phyloP scores from a whole-genome alignment of 37 sponge, comb jelly and placozoan species.

The Diacarnus erythraeanus region DNA sequence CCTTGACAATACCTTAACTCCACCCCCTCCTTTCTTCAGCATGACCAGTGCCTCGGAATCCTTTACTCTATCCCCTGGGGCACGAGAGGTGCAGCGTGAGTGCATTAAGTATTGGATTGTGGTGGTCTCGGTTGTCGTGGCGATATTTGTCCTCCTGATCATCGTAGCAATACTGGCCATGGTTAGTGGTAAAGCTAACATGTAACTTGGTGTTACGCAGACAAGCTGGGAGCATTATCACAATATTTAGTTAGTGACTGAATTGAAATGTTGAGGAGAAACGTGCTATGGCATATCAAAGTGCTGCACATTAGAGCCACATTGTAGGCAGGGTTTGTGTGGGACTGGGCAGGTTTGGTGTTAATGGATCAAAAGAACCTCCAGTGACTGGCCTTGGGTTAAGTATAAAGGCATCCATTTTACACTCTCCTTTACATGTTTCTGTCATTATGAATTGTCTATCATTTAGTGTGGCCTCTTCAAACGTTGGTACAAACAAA shows the following conservation, averaged over 20 bases:
- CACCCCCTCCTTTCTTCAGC: neutral
- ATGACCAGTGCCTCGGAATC: neutral
- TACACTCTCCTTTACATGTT: too few relatives aligned
- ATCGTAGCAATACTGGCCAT: constrained; percentile 8
- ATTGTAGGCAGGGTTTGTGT: too few relatives aligned
- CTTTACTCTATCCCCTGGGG: constrained; percentile 16
- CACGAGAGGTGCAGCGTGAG: constrained; percentile 12
- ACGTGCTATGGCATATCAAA: too few relatives aligned
- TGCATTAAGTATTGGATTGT: constrained; percentile 47
- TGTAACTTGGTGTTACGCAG: too few relatives aligned
- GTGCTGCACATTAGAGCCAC: too few relatives aligned
- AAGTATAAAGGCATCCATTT: too few relatives aligned
- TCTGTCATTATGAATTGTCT: neutral
- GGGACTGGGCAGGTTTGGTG: too few relatives aligned
- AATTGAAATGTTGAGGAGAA: too few relatives aligned
- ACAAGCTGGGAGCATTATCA: too few relatives aligned
- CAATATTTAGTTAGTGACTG: too few relatives aligned
- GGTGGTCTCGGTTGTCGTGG: constrained; percentile 34
- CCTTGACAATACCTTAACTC: neutral
- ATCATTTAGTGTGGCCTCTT: constrained; percentile 28
- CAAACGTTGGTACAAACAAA: constrained; percentile 32
- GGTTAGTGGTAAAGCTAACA: constrained; percentile 11
- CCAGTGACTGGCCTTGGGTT: too few relatives aligned
- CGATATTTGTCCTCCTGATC: constrained; percentile 27
- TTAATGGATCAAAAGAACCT: too few relatives aligned